Conservation (phyloP, 2,888 invertebrate species). For the Oscheius sp. region DNA sequence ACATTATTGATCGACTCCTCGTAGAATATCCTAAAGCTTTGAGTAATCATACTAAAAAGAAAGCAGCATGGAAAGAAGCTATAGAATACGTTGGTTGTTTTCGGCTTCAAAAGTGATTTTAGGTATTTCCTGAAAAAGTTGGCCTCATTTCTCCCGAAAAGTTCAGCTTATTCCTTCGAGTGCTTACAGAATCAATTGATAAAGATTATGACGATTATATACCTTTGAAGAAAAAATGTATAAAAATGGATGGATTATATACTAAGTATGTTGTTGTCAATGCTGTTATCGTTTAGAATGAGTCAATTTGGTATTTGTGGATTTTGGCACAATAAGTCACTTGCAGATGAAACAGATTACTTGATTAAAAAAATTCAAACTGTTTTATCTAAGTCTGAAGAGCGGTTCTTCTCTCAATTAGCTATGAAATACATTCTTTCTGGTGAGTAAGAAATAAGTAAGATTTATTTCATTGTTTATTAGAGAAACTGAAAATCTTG, state of each 20-base stretch:
- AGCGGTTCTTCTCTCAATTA: background rate
- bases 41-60: background rate
- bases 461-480: background rate
- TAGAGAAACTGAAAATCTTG: background rate
- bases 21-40: too few relatives aligned
- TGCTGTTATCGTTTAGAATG: background rate
- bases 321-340: background rate
- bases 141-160: background rate
- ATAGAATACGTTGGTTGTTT: background rate
- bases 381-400: background rate
- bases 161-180: slow-evolving; percentile 12
- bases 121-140: background rate
- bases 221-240: too few relatives aligned
- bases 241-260: background rate
- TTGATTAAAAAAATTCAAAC: background rate
- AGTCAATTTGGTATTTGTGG: background rate
- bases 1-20: too few relatives aligned
- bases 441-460: background rate
- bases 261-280: background rate
- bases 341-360: background rate
- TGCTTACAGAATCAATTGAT: background rate
- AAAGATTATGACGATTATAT: too few relatives aligned
- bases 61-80: slow-evolving; percentile 1
- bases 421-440: background rate
- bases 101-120: background rate